Evolutionary conservation across 2,797 vertebrate species (phyloP).

Genomic region (Leptatherina wallacei): DNA sequence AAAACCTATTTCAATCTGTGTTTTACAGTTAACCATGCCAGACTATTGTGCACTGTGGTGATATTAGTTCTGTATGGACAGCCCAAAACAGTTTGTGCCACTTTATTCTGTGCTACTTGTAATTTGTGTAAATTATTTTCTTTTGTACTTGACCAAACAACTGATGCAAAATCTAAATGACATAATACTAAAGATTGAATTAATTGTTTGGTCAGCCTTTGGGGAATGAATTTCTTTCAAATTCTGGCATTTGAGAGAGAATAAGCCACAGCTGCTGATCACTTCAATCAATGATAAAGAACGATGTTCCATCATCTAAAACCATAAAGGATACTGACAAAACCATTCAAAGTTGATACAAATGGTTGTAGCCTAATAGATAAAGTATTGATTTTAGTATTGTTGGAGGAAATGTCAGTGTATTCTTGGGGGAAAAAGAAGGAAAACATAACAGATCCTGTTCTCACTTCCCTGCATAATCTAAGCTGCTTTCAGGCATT

Average conservation of each 20-base stretch:
- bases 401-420: conserved; percentile 45
- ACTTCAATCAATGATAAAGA: conserved; percentile 54
- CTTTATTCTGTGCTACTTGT: too few relatives aligned
- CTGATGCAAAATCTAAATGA: too few relatives aligned
- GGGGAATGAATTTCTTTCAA: neutral
- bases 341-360: conserved; percentile 16
- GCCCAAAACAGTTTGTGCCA: too few relatives aligned
- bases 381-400: conserved; percentile 66
- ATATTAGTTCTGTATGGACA: too few relatives aligned
- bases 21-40: too few relatives aligned
- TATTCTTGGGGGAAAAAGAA: conserved; percentile 42
- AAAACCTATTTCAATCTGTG: too few relatives aligned
- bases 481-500: conserved; percentile 57
- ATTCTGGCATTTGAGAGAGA: conserved; percentile 22
- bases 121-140: too few relatives aligned
- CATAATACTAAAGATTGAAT: too few relatives aligned
- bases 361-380: conserved; percentile 48
- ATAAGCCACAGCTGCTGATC: conserved; percentile 52
- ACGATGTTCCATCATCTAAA: conserved; percentile 45
- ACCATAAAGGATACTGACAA: conserved; percentile 41
- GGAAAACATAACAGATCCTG: conserved; percentile 57
- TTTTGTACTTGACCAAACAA: too few relatives aligned
- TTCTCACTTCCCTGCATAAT: conserved; percentile 57
- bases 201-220: too few relatives aligned
- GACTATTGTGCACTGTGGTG: too few relatives aligned